Base-by-base conservation (phyloP, 1,140 invertebrate genomes). In the Bombus superbus region DNA sequence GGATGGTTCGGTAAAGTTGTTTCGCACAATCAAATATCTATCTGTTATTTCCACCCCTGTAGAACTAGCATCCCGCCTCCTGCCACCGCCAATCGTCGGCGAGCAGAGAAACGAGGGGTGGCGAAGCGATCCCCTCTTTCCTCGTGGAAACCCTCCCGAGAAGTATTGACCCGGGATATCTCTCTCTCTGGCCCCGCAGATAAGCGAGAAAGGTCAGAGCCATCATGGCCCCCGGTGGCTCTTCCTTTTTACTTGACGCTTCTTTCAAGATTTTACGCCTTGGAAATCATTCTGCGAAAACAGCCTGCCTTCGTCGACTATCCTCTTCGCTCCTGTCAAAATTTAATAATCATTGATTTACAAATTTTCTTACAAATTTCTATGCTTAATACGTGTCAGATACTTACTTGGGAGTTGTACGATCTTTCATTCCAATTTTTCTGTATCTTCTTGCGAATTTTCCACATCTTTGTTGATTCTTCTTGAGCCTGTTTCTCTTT, bases 141-240 rank as follows among this genome's bases (percentile, higher is more conserved):
- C 81, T 83, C 75, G 69, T 83, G 75, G 64, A 86, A 86, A 83
- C 66, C 66, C 85, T 83, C 81, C 85, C 85, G 81, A 84, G 59
- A 88, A 91, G 89, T 90, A 90, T 90, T 88, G 89, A 90, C 89
- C 89, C 89, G 86, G 87, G 22, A 11, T 28, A 40, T 71, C 38
- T 71, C 68, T 40, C 38, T 77, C 6, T 87, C 88, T 69, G 77
- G 68, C 74, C 44, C 44, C 83, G 89, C 83, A 78, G 89, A 90
- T 91, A 88, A 91, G 90, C 88, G 90, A 91, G 90, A 88, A 83
- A 87, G 83, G 88, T 79, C 88, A 83, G 86, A 91, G 78, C 85
- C 85, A 91, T 91, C 83, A 91, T 91, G 84, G 86, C 88, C 83
- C 87, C 87, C 77, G 78, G 66, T 83, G 90, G 84, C 82, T 86